phyloP scores from a whole-genome alignment of 1,140 invertebrate species.

The Scylla paramamosain region DNA sequence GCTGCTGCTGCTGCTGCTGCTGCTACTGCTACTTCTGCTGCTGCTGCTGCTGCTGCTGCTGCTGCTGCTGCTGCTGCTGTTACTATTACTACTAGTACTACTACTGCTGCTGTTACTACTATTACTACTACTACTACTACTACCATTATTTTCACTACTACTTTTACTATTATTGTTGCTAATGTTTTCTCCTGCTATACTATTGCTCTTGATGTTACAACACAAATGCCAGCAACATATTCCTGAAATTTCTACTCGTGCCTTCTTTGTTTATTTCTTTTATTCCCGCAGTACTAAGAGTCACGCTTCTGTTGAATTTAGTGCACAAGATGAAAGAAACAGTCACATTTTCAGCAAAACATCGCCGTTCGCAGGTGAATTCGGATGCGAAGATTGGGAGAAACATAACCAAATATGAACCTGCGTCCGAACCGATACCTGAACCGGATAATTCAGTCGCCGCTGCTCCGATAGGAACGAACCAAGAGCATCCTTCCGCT shows the following conservation, averaged over 20 bases:
- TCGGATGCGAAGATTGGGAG: not conserved
- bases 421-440: not conserved
- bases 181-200: not conserved
- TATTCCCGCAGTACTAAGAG: not conserved
- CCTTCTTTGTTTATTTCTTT: not conserved
- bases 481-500: not conserved
- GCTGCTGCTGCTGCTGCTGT: too few relatives aligned
- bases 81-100: too few relatives aligned
- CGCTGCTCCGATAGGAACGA: not conserved
- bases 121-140: not conserved
- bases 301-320: not conserved
- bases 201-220: too few relatives aligned
- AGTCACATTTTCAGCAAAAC: not conserved
- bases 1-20: too few relatives aligned
- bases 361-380: not conserved
- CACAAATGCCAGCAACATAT: too few relatives aligned
- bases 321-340: not conserved
- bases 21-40: too few relatives aligned
- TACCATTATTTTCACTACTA: not conserved
- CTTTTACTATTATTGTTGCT: not conserved
- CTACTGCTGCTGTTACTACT: too few relatives aligned
- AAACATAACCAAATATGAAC: conserved; percentile 18
- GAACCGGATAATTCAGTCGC: not conserved
- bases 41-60: too few relatives aligned
- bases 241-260: not conserved